Evolutionary conservation across 2,113 vertebrate genomes (phyloP).

Genomic region (Piaya cayana): DNA sequence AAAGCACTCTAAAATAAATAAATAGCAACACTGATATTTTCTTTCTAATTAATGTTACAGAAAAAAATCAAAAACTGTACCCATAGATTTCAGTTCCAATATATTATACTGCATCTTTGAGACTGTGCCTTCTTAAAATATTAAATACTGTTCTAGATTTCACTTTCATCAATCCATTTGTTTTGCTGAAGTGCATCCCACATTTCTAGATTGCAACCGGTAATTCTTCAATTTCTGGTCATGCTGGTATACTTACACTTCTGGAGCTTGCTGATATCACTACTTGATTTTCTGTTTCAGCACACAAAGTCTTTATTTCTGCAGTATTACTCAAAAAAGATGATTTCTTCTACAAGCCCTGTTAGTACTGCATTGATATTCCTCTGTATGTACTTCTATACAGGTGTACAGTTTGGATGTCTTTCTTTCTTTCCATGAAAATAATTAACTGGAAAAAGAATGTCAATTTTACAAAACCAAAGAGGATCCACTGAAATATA

Average conservation of each 20-base stretch:
- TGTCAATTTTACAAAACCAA: background rate
- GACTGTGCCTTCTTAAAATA: background rate
- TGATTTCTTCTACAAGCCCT: background rate
- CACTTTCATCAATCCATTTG: background rate
- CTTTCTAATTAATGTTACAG: background rate
- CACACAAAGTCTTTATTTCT: slow-evolving; percentile 7
- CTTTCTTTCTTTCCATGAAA: background rate
- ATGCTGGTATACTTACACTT: background rate
- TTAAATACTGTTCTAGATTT: background rate
- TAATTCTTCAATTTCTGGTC: slow-evolving; percentile 4
- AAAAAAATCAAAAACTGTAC: background rate
- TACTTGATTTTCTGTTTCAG: slow-evolving; percentile 13
- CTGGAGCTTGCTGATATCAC: background rate
- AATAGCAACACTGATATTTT: background rate
- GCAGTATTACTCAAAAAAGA: background rate
- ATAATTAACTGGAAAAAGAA: background rate
- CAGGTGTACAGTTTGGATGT: background rate
- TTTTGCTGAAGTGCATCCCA: background rate
- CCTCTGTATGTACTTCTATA: background rate
- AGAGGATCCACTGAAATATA: background rate
- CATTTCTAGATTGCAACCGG: background rate
- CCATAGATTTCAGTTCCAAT: background rate
- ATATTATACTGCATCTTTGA: background rate
- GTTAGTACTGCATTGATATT: background rate
- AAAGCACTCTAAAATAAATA: background rate